Evolutionary conservation across 2,888 invertebrate genomes (phyloP), one percentile per base, ranked within the genome.

Genomic region (Orthosia gothica): DNA sequence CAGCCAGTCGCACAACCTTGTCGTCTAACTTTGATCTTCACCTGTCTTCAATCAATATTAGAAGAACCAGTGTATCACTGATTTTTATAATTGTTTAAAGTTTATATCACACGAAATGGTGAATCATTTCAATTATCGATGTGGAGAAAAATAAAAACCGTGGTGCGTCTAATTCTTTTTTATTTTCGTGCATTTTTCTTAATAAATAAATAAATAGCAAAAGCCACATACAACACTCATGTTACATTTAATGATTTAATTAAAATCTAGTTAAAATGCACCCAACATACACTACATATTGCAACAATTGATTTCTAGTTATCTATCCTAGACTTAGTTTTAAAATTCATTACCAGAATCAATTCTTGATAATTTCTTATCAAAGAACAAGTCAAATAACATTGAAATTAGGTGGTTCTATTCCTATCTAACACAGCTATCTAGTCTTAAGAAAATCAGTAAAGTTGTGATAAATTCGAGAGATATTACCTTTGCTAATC

Each of bases 141-240:
- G 45, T 45, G 3, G 18, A 45, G n/a, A 20, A 52, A 61, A 73
- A 26, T 7, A 66, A 62, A 23, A 62, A 26, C 23, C 40, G 45
- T 61, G 12, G 13, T 23, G 12, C 68, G 32, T 70, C 67, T 64
- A 82, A 74, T 58, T 16, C 12, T 58, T 79, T 50, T 81, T 83
- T 79, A 81, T 73, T 83, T 68, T 26, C 23, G 83, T 81, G 81
- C 74, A 62, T 65, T 58, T 67, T 75, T 49, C 62, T 55, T 76
- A 58, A 68, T 66, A 75, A 83, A 75, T 83, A 74, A 82, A 73
- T 82, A 76, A 84, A 82, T 82, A 84, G 82, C 82, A 74, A 82
- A 76, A 84, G 76, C 76, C 76, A 73, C 54, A 70, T 66, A 84
- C 70, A 84, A 82, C 81, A 84, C 52, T 68, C 64, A 50, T 62